A percentile compares a stretch with the other conserved stretches of the same genome.
Conservation (phyloP, 2,888 invertebrate genomes). For the Phalera bucephala region DNA sequence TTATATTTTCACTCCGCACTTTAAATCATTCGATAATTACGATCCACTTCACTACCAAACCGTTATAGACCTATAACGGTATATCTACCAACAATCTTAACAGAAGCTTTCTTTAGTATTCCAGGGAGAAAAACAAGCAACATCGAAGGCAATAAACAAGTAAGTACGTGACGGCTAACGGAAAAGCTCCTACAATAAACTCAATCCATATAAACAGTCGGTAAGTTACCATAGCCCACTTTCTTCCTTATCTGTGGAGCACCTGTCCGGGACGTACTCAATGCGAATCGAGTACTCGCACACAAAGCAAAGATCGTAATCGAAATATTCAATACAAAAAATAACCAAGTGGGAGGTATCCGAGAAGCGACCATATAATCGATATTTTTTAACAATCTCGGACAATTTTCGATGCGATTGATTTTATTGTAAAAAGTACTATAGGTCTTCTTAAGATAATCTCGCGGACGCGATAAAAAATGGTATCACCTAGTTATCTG, state of each 20-base stretch:
- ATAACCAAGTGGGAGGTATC: conserved; percentile 14
- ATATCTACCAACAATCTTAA: no score
- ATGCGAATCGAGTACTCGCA: conserved; percentile 27
- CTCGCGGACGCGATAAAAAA: not conserved
- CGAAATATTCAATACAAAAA: conserved; percentile 18
- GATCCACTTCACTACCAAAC: no score
- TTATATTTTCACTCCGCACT: no score
- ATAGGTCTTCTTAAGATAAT: not conserved
- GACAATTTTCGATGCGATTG: conserved; percentile 18
- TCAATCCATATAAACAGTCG: conserved; percentile 47
- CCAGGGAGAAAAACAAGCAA: conserved; percentile 3
- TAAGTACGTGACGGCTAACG: conserved; percentile 7
- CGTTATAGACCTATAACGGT: no score
- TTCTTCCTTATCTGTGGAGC: conserved; percentile 39
- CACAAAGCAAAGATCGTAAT: conserved; percentile 31
- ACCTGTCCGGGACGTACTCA: conserved; percentile 40
- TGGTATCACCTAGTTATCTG: not conserved
- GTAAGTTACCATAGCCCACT: conserved; percentile 42
- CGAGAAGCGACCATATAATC: conserved; percentile 21
- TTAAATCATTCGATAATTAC: no score
- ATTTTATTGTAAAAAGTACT: conserved; percentile 15
- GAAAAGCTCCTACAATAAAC: conserved; percentile 27
- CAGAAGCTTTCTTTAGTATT: conserved; percentile 12
- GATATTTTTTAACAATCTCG: conserved; percentile 29
- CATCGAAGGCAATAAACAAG: conserved; percentile 18